A percentile compares a stretch with the other conserved stretches of the same genome.
Conservation (phyloP, 2,888 invertebrate genomes). For the Halocaridina rubra region DNA sequence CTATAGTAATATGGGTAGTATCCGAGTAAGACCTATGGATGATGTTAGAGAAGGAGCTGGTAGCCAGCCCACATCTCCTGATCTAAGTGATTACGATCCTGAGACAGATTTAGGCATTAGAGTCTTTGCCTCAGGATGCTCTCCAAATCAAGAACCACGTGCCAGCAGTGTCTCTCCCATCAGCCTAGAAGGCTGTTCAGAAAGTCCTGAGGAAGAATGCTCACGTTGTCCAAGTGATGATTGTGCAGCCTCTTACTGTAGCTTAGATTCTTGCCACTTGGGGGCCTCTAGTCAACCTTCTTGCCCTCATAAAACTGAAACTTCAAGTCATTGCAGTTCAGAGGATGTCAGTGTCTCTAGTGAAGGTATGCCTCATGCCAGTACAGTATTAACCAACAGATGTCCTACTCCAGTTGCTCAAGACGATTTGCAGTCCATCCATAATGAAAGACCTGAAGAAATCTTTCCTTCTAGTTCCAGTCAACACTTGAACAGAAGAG, state of each 20-base stretch:
- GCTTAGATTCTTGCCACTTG: slow-evolving; percentile 37
- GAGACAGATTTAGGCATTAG: slow-evolving; percentile 41
- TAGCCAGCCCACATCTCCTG: neutral
- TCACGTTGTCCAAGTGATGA: slow-evolving; percentile 36
- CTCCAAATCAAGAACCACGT: neutral
- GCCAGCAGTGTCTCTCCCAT: slow-evolving; percentile 15
- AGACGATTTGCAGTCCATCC: neutral
- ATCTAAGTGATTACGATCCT: slow-evolving; percentile 17
- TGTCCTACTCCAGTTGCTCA: neutral
- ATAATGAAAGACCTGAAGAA: neutral
- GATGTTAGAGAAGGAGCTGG: slow-evolving; percentile 32
- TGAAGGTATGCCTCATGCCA: neutral
- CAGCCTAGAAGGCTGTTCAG: slow-evolving; percentile 9
- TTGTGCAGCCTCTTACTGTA: slow-evolving; percentile 37
- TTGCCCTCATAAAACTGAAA: neutral
- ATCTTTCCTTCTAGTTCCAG: neutral
- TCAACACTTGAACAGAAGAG: neutral
- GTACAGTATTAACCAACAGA: neutral
- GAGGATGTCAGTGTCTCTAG: slow-evolving; percentile 12
- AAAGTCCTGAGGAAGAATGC: slow-evolving; percentile 16
- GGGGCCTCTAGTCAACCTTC: slow-evolving; percentile 10
- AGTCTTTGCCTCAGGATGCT: slow-evolving; percentile 39
- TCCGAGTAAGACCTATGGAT: slow-evolving; percentile 43
- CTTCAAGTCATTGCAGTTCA: slow-evolving; percentile 14
- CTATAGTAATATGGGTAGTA: slow-evolving; percentile 30